These are phyloP conservation scores for Myiozetetes cayanensis DNA, from an alignment of 2,113 vertebrate species.

Conservation along the genomic window DNA sequence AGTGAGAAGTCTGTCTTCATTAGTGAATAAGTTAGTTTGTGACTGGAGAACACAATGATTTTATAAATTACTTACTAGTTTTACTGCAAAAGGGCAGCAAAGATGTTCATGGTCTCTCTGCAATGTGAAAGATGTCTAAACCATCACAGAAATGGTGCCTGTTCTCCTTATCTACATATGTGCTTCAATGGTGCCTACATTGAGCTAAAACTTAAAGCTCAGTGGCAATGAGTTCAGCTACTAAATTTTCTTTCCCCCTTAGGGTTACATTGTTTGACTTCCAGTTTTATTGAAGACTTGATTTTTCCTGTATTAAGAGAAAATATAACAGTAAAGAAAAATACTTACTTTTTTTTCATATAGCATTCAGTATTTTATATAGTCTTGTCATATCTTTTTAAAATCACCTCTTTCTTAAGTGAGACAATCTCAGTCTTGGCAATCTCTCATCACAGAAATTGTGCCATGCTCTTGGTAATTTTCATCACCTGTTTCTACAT, in stretches of 20 bases:
- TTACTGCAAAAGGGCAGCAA: background rate
- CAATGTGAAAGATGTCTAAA: background rate
- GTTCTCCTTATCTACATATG: background rate
- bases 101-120: background rate
- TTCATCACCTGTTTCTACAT: background rate
- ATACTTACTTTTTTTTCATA: background rate
- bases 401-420: background rate
- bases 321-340: background rate
- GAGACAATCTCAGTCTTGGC: background rate
- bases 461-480: background rate
- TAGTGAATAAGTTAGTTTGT: background rate
- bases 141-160: background rate
- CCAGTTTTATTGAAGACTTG: background rate
- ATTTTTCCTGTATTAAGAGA: background rate
- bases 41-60: background rate
- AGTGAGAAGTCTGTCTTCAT: background rate
- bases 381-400: background rate
- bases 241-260: background rate
- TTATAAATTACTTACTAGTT: background rate
- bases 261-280: background rate
- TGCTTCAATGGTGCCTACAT: fast-evolving
- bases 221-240: background rate
- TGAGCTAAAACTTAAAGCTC: background rate
- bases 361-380: background rate
- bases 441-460: background rate